Evolutionary conservation across 2,113 vertebrate species (phyloP).

Genomic region (Misgurnus mizolepis): DNA sequence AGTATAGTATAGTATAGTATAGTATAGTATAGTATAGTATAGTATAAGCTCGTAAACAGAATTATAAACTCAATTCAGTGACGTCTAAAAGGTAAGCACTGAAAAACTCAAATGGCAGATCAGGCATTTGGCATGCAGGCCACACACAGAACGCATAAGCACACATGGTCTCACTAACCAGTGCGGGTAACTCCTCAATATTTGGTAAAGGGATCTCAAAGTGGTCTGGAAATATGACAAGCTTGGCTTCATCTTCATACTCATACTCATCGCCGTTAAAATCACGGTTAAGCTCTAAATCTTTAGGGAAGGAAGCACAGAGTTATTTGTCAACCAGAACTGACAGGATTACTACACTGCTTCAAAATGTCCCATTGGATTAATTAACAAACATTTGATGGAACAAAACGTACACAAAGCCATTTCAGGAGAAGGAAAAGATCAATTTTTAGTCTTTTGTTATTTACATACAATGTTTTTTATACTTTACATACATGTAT

Average conservation of each 20-base stretch:
- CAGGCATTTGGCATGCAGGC: constrained; percentile 53
- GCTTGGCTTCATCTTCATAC: constrained; percentile 96
- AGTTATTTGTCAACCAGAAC: neutral
- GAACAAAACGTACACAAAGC: constrained; percentile 2
- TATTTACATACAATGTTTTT: too few species aligned
- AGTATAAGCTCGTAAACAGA: neutral
- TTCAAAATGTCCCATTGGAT: neutral
- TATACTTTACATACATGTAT: too few species aligned
- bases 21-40: neutral
- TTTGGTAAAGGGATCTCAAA: constrained; percentile 97
- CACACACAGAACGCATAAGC: constrained; percentile 46
- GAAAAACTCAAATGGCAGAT: constrained; percentile 36
- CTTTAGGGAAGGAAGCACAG: constrained; percentile 74
- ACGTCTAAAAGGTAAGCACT: constrained; percentile 26
- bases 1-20: neutral
- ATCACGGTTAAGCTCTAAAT: constrained; percentile 91
- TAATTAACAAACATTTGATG: constrained; percentile 9
- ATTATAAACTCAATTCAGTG: neutral
- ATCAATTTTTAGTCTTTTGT: neutral
- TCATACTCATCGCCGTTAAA: constrained; percentile 93
- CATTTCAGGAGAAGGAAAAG: neutral
- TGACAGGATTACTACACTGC: constrained; percentile 59
- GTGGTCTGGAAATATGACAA: constrained; percentile 98
- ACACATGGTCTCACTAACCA: constrained; percentile 86
- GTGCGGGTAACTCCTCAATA: constrained; percentile 96